Base-by-base conservation (phyloP, 2,113 vertebrate species). In the Fulica atra region DNA sequence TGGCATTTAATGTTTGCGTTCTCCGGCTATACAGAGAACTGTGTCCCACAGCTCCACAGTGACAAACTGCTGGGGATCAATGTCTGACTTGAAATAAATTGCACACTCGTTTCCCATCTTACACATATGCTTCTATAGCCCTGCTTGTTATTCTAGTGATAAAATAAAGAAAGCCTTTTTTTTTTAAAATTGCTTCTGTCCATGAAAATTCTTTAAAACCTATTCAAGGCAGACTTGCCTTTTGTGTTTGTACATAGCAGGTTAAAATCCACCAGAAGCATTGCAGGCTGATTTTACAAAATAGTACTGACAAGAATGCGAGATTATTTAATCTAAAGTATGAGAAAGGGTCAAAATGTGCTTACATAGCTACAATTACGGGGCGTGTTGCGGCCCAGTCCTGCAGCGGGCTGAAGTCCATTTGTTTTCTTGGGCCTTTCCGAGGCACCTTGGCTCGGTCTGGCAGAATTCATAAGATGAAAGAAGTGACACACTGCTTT, bases 311-410 rank as follows among this genome's bases (percentile, higher is more conserved):
- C 2, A 10, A 73, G 25, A 91, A 42, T 59, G 17, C 16, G 23
- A 87, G 6, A 16, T 81, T 74, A 76, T 17, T 51, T 38, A 77
- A 59, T 26, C 13, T 50, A 17, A 82, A 59, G 5, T 31, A 19
- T 44, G 57, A 71, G 14, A 46, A 35, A 44, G 6, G 19, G 10
- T 71, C 28, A 61, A 73, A 83, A 66, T 24, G 35, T 54, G 19
- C 46, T 80, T 66, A n/a, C 20, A 21, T 6, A 46, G 36, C 51
- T 29, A 28, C 0, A 1, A 25, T 59, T 60, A 29, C 9, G 13
- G 0, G 2, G 6, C 1, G 0, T 42, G 6, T 26, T 51, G 2
- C 78, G 48, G 57, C 9, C 31, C n/a, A 50, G 23, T 35, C 31
- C 35, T 81, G n/a, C 13, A 73, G 16, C 2, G 21, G 42, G 25